These are phyloP conservation scores for Emydura subglobosa DNA, from an alignment of 2,113 vertebrate species.

Conservation along the genomic window DNA sequence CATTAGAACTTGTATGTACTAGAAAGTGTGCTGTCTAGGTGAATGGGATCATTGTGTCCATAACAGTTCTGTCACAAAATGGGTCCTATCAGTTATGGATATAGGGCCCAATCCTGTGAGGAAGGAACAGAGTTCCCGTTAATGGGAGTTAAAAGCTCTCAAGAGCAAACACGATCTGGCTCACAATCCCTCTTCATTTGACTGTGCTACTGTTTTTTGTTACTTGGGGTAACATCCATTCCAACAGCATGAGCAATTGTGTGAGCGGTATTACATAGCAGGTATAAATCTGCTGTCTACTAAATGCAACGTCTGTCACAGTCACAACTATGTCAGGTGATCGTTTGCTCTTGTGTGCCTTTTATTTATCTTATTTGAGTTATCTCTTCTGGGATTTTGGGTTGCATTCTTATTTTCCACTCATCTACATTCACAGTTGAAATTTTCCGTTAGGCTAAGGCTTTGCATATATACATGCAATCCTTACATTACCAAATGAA, in stretches of 20 bases:
- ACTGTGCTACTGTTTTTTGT: neutral
- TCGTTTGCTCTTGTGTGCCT: neutral
- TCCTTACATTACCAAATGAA: neutral
- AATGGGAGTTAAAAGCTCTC: neutral
- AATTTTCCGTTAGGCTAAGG: neutral
- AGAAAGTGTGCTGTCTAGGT: neutral
- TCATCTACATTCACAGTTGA: neutral
- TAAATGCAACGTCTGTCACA: neutral
- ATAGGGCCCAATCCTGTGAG: neutral
- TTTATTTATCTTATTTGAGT: neutral
- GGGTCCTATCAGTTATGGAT: neutral
- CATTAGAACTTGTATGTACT: neutral
- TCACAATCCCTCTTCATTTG: neutral
- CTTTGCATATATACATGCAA: neutral
- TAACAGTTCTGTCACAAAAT: neutral
- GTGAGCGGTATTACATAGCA: neutral
- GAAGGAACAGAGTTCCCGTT: neutral
- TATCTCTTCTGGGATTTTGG: neutral
- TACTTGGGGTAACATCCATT: neutral
- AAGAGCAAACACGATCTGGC: neutral
- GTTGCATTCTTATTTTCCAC: neutral
- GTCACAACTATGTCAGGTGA: neutral
- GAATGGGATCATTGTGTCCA: neutral
- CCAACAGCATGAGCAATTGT: neutral
- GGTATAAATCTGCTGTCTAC: too few species aligned